Evolutionary conservation across 2,888 invertebrate genomes (phyloP), one percentile per base, ranked within the genome.

Genomic region (Steinernema scapterisci): DNA sequence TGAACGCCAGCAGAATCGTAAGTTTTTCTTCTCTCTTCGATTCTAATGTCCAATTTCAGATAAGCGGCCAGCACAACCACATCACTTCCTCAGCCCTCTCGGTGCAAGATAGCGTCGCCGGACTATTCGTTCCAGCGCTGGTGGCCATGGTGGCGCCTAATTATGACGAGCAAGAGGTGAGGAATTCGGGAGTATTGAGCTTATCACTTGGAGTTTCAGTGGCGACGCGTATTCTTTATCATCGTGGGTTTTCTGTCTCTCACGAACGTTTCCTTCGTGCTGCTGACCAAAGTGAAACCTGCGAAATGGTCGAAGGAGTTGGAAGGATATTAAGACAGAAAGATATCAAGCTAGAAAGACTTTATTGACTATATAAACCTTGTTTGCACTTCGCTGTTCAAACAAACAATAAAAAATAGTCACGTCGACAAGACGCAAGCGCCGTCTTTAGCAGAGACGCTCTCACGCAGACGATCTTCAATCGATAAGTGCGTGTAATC

Each of bases 1-100:
- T 63, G 63, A 63, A 27, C 16, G 63, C 16, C 6, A 63, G 31
- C 19, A 25, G 25, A 31, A 63, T 63, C n/a, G 63, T 63, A 31
- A 16, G 63, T 31, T 5, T n/a, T n/a, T n/a, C n/a, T n/a, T n/a
- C 5, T 31, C 52, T n/a, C 23, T 23, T 11, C 5, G 2, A 11
- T 23, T 21, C n/a, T 52, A 6, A 21, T 21, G 19, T 38, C 38
- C 3, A 38, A 11, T 2, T 63, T 63, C 31, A 63, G 63, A 63
- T 63, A 2, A 63, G 63, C 19, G 27, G 27, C 9, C 27, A 63
- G 31, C 19, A 25, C 16, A 63, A 38, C 63, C 25, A 63, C 63
- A 63, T 63, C 27, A 27, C 27, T 5, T 25, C 63, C 16, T 63
- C 63, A 16, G 63, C 63, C 5, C 31, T 63, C 16, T 25, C 63